Evolutionary conservation across 1,140 invertebrate species (phyloP), one percentile per base, ranked within the genome.

Genomic region (Calosoma granatense): DNA sequence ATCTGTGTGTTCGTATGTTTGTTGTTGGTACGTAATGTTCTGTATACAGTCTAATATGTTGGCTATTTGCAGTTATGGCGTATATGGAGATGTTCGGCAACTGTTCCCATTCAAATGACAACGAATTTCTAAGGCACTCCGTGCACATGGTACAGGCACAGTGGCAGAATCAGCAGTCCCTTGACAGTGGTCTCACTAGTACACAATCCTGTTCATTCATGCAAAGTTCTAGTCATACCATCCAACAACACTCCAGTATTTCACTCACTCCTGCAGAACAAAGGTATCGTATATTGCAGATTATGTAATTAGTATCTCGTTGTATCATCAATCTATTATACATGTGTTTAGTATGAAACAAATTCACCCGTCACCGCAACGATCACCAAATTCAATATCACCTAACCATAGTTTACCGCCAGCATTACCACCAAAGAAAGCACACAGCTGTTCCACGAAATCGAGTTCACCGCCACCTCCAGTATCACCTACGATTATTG

Each of bases 41-140:
- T 17, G n/a, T n/a, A n/a, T n/a, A n/a, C n/a, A n/a, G n/a, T n/a
- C n/a, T n/a, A n/a, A n/a, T n/a, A n/a, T n/a, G n/a, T n/a, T n/a
- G n/a, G n/a, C n/a, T 51, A 47, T 53, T 79, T 79, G 57, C 80
- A 94, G 92, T 97, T 63, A 91, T 93, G 84, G 90, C 90, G 47
- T 97, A 96, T 74, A 94, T 96, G 91, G 89, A 94, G 73, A 91
- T 94, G 82, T 90, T 94, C 69, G 88, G 90, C 1, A 88, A 90
- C 69, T 93, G 90, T 74, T 87, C 86, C 56, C 87, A 90, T 63
- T 84, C 85, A 21, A 76, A 73, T 59, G 78, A 78, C 55, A 79
- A 78, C 60, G 86, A 90, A 63, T 85, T 89, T 71, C 83, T 89
- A 64, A 78, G 89, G 22, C 88, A 92, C 68, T 92, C 89, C 1